These are phyloP conservation scores for Augochlorella aurata DNA, from an alignment of 2,888 invertebrate genomes.

Conservation along the genomic window DNA sequence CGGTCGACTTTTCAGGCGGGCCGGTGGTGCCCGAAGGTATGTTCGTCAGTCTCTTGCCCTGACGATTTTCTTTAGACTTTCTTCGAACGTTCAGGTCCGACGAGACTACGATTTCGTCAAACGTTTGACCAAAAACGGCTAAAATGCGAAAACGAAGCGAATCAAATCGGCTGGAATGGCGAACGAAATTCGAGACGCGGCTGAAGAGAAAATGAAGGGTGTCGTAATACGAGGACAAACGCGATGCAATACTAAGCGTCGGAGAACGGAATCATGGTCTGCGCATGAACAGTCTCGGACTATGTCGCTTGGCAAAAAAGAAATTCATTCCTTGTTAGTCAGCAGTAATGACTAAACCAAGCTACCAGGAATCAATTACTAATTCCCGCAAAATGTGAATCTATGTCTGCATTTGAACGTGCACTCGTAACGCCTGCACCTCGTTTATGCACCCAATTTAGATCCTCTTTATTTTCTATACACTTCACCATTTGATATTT, in stretches of 20 bases:
- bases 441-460: too few species aligned
- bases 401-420: neutral
- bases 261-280: neutral
- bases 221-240: neutral
- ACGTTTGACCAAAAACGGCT: slow-evolving; percentile 79
- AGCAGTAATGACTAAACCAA: neutral
- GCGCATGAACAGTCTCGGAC: neutral
- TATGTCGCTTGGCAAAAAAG: neutral
- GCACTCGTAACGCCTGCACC: neutral
- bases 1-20: slow-evolving; percentile 75
- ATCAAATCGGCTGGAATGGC: neutral
- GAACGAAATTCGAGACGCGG: neutral
- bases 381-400: neutral
- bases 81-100: slow-evolving; percentile 79
- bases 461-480: neutral
- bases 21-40: slow-evolving; percentile 78
- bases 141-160: neutral
- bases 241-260: neutral
- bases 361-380: neutral
- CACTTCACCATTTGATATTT: neutral
- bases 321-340: neutral
- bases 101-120: slow-evolving; percentile 82
- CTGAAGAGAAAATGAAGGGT: neutral
- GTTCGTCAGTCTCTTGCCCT: slow-evolving; percentile 78
- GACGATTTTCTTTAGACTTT: slow-evolving; percentile 80